Base-by-base conservation (phyloP, 2,888 invertebrate genomes). In the Vesta saturnalis region DNA sequence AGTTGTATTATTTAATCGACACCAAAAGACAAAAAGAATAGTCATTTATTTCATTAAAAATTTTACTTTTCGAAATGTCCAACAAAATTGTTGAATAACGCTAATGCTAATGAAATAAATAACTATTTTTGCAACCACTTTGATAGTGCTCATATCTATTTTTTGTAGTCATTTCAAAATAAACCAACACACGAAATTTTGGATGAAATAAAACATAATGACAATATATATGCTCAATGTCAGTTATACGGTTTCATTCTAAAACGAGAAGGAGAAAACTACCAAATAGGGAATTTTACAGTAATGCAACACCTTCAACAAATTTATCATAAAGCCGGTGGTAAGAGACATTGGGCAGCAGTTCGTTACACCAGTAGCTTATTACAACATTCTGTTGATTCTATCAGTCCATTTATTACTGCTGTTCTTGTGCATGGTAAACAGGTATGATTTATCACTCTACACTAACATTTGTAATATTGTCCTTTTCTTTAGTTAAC, bases 391-490 rank as follows among this genome's bases (percentile, higher is more conserved):
- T 93, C 96, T 64, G 98, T 99, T 8, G 99, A 99, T 85, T 97
- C 97, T 72, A 95, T 99, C 79, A 97, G 97, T 84, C 99, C 99
- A 3, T 97, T 97, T 81, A 97, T 99, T 78, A 99, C 99, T 47
- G 95, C 96, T 43, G 95, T 99, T 73, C 88, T 99, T 56, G 99
- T 99, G 47, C 94, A 97, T 84, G 99, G 99, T 71, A 99, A 99
- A 85, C 97, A 98, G 89, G 95, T 95, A 78, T n/a, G 8, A 75
- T 39, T 39, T 39, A 30, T 30, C 8, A 12, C n/a, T 39, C 8
- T 1, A 12, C 39, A n/a, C 2, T n/a, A n/a, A 30, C 16, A 21
- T 47, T 52, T n/a, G 22, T 30, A 47, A 15, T 39, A 39, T 59
- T 22, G 47, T 8, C 35, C 21, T 23, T 15, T 63, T 55, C 8